Conservation (phyloP, 2,888 invertebrate species). For the Dysmachus trigonus region DNA sequence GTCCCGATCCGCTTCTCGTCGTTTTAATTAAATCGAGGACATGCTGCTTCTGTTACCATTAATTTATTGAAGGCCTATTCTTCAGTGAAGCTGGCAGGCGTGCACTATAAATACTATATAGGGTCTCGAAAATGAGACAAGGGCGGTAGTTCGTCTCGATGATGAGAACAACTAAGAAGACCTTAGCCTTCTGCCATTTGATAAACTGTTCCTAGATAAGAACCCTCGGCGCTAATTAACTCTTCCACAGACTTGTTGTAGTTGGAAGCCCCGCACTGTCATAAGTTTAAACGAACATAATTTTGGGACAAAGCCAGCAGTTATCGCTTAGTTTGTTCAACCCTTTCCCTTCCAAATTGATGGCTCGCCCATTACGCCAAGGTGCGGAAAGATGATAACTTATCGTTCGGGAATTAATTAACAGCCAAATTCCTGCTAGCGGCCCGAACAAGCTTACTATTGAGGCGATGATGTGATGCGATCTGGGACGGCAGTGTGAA, state of each 20-base stretch:
- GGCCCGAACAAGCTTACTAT: neutral
- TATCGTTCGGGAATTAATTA: neutral
- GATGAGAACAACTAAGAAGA: neutral
- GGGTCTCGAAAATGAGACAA: neutral
- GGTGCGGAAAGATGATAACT: neutral
- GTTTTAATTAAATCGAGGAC: neutral
- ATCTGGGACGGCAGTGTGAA: neutral
- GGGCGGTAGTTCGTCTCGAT: neutral
- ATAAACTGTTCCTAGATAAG: conserved; percentile 1
- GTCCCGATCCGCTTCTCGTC: neutral
- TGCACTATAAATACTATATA: neutral
- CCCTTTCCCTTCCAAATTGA: neutral
- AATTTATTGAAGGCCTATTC: conserved; percentile 5
- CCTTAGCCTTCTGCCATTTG: neutral
- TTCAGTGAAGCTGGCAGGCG: neutral
- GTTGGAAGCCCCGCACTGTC: neutral
- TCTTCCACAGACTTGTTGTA: neutral
- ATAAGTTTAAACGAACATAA: neutral
- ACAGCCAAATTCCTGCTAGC: neutral
- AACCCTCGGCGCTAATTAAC: neutral
- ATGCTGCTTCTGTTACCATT: neutral
- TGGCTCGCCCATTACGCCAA: neutral
- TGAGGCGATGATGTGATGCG: neutral
- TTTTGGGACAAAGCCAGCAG: neutral
- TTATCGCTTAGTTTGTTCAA: neutral